phyloP scores from a whole-genome alignment of 2,113 vertebrate genomes.

The Trematomus loennbergii region DNA sequence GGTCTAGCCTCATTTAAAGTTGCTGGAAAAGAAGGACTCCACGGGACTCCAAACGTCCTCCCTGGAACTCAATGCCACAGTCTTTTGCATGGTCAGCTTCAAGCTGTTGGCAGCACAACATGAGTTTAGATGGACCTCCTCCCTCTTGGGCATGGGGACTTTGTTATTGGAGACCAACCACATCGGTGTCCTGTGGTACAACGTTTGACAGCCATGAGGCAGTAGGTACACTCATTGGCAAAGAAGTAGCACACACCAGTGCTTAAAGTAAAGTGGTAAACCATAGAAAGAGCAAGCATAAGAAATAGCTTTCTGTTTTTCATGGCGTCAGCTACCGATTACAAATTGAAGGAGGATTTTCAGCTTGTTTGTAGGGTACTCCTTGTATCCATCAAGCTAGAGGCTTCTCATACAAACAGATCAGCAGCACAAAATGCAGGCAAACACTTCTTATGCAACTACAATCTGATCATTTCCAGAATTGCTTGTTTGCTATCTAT shows the following conservation, averaged over 20 bases:
- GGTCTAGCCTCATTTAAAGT: slow-evolving; percentile 54
- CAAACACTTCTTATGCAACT: slow-evolving; percentile 19
- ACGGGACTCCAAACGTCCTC: slow-evolving; percentile 29
- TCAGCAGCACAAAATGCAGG: neutral
- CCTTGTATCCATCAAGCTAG: slow-evolving; percentile 16
- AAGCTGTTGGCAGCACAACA: slow-evolving; percentile 51
- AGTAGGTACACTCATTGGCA: slow-evolving; percentile 24
- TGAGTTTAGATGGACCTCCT: slow-evolving; percentile 3
- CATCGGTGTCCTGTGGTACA: slow-evolving; percentile 15
- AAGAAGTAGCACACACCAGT: slow-evolving; percentile 15
- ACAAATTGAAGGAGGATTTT: slow-evolving; percentile 11
- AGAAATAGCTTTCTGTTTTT: slow-evolving; percentile 22
- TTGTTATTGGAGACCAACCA: slow-evolving; percentile 42
- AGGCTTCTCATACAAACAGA: slow-evolving; percentile 31
- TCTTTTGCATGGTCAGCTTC: slow-evolving; percentile 42
- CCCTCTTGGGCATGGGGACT: slow-evolving; percentile 24
- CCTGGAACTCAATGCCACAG: slow-evolving; percentile 23
- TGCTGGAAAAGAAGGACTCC: slow-evolving; percentile 30
- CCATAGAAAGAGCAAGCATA: slow-evolving; percentile 6
- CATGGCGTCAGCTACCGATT: slow-evolving; percentile 8
- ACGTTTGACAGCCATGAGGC: slow-evolving; percentile 38
- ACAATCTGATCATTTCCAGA: slow-evolving; percentile 15
- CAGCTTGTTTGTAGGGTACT: slow-evolving; percentile 16
- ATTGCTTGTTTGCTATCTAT: neutral
- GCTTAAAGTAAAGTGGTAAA: slow-evolving; percentile 16